Conservation (phyloP, 2,888 invertebrate genomes). For the Polymixis lichenea region DNA sequence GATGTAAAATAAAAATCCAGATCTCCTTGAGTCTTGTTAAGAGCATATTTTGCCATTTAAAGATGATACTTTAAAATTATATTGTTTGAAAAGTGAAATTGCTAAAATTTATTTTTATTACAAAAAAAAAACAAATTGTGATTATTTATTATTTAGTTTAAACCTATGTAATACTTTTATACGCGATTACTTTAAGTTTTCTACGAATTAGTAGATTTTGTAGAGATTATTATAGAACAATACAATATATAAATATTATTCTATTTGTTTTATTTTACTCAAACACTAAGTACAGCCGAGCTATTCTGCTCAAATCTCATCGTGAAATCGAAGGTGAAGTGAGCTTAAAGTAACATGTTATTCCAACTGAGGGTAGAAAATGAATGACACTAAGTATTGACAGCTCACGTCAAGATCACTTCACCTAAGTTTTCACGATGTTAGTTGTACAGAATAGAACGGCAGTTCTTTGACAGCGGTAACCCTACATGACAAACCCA, state of each 20-base stretch:
- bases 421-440: no score
- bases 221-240: conserved; percentile 62
- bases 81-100: conserved; percentile 20
- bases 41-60: conserved; percentile 23
- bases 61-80: conserved; percentile 13
- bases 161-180: conserved; percentile 49
- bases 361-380: no score
- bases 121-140: conserved; percentile 57
- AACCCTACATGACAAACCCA: no score
- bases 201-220: conserved; percentile 56
- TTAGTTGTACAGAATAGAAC: no score
- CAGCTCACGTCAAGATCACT: no score
- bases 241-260: conserved; percentile 52
- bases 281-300: neutral
- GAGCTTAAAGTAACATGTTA: no score
- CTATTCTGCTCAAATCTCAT: no score
- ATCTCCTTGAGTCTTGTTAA: neutral
- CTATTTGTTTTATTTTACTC: conserved; percentile 16
- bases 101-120: conserved; percentile 32
- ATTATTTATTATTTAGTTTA: conserved; percentile 61
- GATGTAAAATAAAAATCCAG: no score
- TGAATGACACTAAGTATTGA: no score
- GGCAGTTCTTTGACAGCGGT: no score
- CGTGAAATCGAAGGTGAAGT: no score
- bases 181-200: conserved; percentile 49